phyloP scores from a whole-genome alignment of 2,797 vertebrate species.

The Cirrhinus mrigala region DNA sequence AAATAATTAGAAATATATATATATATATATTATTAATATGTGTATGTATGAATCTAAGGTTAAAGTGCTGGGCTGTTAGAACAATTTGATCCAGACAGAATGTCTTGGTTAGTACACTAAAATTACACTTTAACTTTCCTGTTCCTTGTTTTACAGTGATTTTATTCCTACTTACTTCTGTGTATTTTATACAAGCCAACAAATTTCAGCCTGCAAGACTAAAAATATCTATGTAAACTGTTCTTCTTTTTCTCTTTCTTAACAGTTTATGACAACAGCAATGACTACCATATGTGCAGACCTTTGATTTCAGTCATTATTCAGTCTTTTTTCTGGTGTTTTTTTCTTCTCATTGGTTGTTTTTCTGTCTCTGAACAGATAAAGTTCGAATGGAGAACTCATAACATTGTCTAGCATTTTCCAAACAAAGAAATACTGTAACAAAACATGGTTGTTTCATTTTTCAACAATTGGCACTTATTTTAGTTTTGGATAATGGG shows the following conservation, averaged over 20 bases:
- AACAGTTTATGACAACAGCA: neutral
- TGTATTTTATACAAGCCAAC: neutral
- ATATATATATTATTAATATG: no score
- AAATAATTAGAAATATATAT: no score
- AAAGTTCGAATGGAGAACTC: neutral
- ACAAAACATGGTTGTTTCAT: no score
- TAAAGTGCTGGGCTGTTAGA: neutral
- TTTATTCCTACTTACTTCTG: neutral
- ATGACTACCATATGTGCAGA: neutral
- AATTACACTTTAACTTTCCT: neutral
- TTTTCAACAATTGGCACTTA: neutral
- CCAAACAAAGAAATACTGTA: neutral
- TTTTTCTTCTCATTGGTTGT: constrained; percentile 40
- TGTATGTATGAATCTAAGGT: neutral
- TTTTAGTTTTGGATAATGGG: no score
- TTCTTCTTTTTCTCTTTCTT: neutral
- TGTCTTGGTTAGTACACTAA: neutral
- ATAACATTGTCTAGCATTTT: neutral
- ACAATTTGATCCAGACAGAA: neutral
- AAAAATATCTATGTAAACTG: neutral
- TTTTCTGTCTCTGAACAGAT: neutral
- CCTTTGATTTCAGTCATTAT: neutral
- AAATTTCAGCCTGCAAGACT: neutral
- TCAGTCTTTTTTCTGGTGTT: constrained; percentile 53
- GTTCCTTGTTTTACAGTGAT: neutral